Percentiles rank a stretch among this genome's conserved stretches.
Evolutionary conservation across 2,888 invertebrate genomes (phyloP).

Genomic region (Hydrotaea cyrtoneurina): DNA sequence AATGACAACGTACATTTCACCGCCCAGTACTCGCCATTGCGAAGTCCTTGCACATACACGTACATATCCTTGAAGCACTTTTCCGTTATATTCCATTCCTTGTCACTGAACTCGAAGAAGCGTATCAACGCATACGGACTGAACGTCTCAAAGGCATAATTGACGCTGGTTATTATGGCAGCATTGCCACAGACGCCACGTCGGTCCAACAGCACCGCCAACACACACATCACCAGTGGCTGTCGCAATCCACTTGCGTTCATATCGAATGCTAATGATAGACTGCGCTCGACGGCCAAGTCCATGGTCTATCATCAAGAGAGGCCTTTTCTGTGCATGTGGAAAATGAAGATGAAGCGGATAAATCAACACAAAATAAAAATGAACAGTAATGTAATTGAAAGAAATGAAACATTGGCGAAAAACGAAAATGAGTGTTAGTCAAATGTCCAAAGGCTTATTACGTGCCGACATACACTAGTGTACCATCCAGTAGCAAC

Average conservation of each 20-base stretch:
- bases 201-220: background rate
- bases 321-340: background rate
- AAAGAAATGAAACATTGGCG: background rate
- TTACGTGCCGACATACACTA: background rate
- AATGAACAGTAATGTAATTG: background rate
- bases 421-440: background rate
- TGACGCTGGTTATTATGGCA: constrained; percentile 73
- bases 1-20: constrained; percentile 72
- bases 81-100: constrained; percentile 76
- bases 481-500: background rate
- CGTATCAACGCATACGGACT: constrained; percentile 74
- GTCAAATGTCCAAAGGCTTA: background rate
- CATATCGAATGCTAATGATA: constrained; percentile 58
- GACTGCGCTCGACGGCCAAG: constrained; percentile 38
- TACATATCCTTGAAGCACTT: constrained; percentile 75
- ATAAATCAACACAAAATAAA: too few relatives aligned
- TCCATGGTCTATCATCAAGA: background rate
- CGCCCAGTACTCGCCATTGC: constrained; percentile 74
- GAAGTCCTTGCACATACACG: constrained; percentile 73
- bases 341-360: background rate
- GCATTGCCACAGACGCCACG: constrained; percentile 46
- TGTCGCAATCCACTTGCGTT: constrained; percentile 42
- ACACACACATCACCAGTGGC: constrained; percentile 26
- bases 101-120: constrained; percentile 77
- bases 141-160: constrained; percentile 75